A percentile compares a stretch with the other conserved stretches of the same genome.
phyloP scores from a whole-genome alignment of 2,113 vertebrate species.

The Oreochromis spilurus region DNA sequence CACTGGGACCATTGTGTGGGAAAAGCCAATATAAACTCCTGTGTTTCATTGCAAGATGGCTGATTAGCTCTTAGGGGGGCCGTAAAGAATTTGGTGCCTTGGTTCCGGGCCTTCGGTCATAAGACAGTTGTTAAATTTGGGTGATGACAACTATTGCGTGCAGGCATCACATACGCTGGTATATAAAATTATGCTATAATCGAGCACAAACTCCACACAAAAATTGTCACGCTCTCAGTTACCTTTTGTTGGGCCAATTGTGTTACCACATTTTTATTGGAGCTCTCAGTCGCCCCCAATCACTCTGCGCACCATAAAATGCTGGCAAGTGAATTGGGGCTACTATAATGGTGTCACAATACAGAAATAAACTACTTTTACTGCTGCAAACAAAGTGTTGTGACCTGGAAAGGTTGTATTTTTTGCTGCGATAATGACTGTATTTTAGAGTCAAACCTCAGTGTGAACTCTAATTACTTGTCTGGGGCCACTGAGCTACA shows the following conservation, averaged over 20 bases:
- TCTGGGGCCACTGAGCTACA: constrained; percentile 52
- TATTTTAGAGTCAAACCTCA: constrained; percentile 73
- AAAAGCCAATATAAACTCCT: constrained; percentile 50
- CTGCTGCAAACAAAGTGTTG: constrained; percentile 91
- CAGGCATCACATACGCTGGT: background rate
- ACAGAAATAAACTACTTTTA: constrained; percentile 97
- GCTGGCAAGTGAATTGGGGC: constrained; percentile 88
- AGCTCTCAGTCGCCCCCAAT: constrained; percentile 84
- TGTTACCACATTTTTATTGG: constrained; percentile 81
- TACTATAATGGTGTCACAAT: constrained; percentile 87
- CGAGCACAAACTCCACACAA: constrained; percentile 7
- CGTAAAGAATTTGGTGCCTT: constrained; percentile 50
- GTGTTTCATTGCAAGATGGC: constrained; percentile 56
- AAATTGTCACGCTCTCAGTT: constrained; percentile 7
- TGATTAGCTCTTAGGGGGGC: constrained; percentile 64
- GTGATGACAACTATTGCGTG: constrained; percentile 36
- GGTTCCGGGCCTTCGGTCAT: constrained; percentile 12
- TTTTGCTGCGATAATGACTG: constrained; percentile 84
- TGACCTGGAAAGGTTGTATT: constrained; percentile 96
- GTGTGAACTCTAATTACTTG: constrained; percentile 71
- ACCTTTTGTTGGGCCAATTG: constrained; percentile 39
- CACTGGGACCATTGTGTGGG: constrained; percentile 53
- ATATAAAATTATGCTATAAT: constrained; percentile 34
- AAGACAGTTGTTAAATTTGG: constrained; percentile 49
- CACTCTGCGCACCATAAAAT: constrained; percentile 91